phyloP scores from a whole-genome alignment of 2,113 vertebrate species.

The Herpailurus yagouaroundi region DNA sequence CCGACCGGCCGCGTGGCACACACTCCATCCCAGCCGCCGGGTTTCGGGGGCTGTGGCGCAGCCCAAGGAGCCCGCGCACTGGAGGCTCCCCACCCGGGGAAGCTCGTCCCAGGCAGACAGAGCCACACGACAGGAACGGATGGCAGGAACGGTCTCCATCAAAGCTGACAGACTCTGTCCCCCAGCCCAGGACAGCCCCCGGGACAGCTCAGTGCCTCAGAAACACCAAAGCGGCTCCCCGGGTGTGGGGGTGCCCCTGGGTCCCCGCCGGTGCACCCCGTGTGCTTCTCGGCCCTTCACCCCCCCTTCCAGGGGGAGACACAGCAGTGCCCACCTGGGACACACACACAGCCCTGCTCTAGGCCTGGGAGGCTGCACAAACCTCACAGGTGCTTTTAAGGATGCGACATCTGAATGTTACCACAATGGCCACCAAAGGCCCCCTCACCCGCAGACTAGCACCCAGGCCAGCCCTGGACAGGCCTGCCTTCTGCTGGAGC shows the following conservation, averaged over 20 bases:
- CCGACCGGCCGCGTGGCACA: fast-evolving
- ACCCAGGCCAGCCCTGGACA: background rate
- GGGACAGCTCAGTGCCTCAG: background rate
- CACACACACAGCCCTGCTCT: fast-evolving
- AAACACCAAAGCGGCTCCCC: fast-evolving
- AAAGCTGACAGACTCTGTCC: background rate
- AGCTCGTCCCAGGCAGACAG: background rate
- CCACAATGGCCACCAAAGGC: background rate
- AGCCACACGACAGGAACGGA: fast-evolving
- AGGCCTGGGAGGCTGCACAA: background rate
- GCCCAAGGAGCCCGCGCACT: too few species aligned
- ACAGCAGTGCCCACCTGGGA: fast-evolving
- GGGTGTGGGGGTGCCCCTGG: background rate
- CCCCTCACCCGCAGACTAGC: fast-evolving
- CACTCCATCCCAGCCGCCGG: too few species aligned
- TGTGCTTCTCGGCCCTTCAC: fast-evolving
- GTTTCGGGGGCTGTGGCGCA: fast-evolving
- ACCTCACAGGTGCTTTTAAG: background rate
- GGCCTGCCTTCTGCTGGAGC: fast-evolving
- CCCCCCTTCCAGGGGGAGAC: background rate
- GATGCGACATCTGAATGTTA: fast-evolving
- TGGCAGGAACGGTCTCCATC: fast-evolving
- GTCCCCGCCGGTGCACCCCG: fast-evolving
- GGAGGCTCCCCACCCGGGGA: too few species aligned
- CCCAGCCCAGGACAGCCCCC: background rate